Evolutionary conservation across 2,888 invertebrate genomes (phyloP), one percentile per base, ranked within the genome.

Genomic region (Gortyna flavago): DNA sequence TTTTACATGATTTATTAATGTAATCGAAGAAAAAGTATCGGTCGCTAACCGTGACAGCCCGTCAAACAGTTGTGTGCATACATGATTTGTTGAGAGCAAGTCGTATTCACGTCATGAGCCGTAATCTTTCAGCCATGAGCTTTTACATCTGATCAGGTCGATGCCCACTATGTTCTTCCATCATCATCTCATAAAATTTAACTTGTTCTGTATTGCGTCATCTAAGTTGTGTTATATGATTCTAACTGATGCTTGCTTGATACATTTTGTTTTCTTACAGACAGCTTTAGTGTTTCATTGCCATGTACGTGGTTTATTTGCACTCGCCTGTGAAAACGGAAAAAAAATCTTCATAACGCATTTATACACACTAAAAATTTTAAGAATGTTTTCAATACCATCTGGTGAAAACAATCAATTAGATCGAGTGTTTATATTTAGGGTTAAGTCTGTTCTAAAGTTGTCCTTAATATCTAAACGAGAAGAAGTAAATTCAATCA

Each of bases 41-140:
- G 89, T 95, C 94, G 95, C 93, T 95, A 93, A 94, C 94, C 93
- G 92, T 88, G 85, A 87, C 86, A 83, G 92, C 92, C 91, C 87
- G 87, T 91, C 90, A 90, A 93, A 91, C 92, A 92, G 93, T 92
- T 93, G 93, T 95, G 94, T 94, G 95, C 93, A 93, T 92, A 90
- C 89, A 86, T 87, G 85, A 88, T 90, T 90, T 92, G 90, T 93
- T 91, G 91, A 93, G 90, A 92, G 89, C 93, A 90, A 92, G 89
- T 91, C 91, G 89, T 91, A 90, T 91, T 93, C 94, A 93, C 91
- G 89, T 93, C 94, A 94, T 93, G 90, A 91, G 92, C 92, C 91
- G 92, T 92, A 90, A 90, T 91, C 89, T 90, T 91, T 91, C 91
- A 90, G 90, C 90, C 91, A 90, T 92, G 91, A 91, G 93, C 93